Evolutionary conservation across 2,113 vertebrate genomes (phyloP).

Genomic region (Lanius collurio): DNA sequence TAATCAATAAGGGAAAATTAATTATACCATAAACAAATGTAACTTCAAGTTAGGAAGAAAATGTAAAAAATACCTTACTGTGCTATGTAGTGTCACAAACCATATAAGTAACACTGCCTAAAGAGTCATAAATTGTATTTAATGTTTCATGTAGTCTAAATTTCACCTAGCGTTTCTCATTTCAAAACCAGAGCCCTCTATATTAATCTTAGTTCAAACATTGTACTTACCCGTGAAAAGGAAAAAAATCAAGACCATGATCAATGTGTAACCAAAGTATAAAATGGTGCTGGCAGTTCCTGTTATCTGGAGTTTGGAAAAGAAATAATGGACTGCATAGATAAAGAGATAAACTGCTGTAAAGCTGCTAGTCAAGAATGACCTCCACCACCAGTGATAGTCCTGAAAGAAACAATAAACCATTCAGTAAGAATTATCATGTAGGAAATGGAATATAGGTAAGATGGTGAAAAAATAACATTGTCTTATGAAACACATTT

Average conservation of each 20-base stretch:
- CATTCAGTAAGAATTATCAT: neutral
- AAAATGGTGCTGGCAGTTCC: conserved; percentile 84
- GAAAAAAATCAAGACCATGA: conserved; percentile 89
- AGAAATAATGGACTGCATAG: conserved; percentile 87
- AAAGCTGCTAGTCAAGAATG: conserved; percentile 89
- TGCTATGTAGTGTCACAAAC: neutral
- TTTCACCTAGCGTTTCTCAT: neutral
- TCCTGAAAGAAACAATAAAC: conserved; percentile 72
- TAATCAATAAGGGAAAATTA: neutral
- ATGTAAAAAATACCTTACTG: neutral
- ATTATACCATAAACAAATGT: neutral
- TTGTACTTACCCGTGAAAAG: conserved; percentile 81
- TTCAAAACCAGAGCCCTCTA: neutral
- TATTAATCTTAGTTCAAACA: neutral
- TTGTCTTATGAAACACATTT: neutral
- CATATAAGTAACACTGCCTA: neutral
- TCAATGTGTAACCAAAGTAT: conserved; percentile 87
- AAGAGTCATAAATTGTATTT: neutral
- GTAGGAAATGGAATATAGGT: neutral
- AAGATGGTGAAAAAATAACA: neutral
- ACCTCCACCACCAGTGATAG: conserved; percentile 92
- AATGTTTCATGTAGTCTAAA: neutral
- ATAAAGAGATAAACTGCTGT: conserved; percentile 87
- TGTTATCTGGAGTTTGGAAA: conserved; percentile 85
- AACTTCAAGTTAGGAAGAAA: neutral